Evolutionary conservation across 2,113 vertebrate genomes (phyloP), one percentile per base, ranked within the genome.

Genomic region (Zosterops japonicus): DNA sequence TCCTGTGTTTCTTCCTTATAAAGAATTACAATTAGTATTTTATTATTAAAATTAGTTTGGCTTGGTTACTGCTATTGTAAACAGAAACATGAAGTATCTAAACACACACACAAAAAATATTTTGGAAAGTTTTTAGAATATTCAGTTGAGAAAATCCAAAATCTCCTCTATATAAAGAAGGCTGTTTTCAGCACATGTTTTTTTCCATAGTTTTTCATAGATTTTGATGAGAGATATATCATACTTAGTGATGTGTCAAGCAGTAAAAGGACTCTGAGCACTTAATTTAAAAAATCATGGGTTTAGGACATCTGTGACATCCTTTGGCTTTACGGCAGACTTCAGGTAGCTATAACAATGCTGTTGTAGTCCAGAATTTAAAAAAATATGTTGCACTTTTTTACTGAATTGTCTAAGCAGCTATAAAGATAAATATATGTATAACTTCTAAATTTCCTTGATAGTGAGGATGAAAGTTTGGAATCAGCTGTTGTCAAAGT

Each of bases 401-500:
- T 81, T 22, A 41, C 47, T 93, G 33, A 21, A 2, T 78, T 93
- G 23, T 87, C 29, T 90, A 39, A 93, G 33, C 35, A 59, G 9
- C 39, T 94, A 52, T 33, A 56, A 88, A 83, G 22, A 65, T 70
- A 89, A 52, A 80, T 53, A 77, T 22, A 19, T 57, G 9, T 90
- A 11, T 84, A 56, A 79, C 87, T 92, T 94, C 72, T 90, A 64
- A 81, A 91, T 97, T 97, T 97, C 18, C 84, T 94, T 98, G 94
- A 41, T 93, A 99, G 99, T 85, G 98, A 99, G 82, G 98, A 98
- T 96, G 95, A 94, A 96, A 93, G 93, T 97, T 97, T 99, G 97
- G 98, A 99, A 96, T 98, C 98, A 29, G 98, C 98, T 83, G 96
- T 99, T 93, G 98, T 98, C 96, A 98, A 98, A 98, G 97, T 99